A percentile compares a stretch with the other conserved stretches of the same genome.
phyloP scores from a whole-genome alignment of 1,140 invertebrate species.

The Rhopalosiphum maidis region DNA sequence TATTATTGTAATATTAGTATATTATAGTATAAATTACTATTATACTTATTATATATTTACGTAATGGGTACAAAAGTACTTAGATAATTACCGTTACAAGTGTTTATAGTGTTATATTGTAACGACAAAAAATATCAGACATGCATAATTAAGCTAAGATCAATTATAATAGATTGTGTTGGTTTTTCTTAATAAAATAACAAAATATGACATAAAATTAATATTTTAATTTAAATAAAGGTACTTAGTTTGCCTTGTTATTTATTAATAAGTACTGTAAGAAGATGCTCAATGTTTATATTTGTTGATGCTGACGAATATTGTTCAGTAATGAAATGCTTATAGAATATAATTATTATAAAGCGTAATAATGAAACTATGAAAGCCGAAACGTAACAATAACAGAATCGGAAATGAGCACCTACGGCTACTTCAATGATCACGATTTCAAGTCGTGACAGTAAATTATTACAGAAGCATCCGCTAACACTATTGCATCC shows the following conservation, averaged over 20 bases:
- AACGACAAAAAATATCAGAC: no score
- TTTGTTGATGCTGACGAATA: neutral
- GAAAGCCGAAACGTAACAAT: slow-evolving; percentile 18
- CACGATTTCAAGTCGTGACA: slow-evolving; percentile 36
- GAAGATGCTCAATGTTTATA: neutral
- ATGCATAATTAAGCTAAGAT: neutral
- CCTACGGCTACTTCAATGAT: neutral
- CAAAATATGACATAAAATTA: neutral
- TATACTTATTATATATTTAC: no score
- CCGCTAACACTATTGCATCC: neutral
- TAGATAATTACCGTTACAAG: no score
- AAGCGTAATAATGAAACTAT: neutral
- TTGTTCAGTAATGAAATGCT: neutral
- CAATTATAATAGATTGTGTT: neutral
- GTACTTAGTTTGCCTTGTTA: neutral
- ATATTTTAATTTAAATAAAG: neutral
- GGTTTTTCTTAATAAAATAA: neutral
- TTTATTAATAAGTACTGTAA: neutral
- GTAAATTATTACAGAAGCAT: slow-evolving; percentile 36
- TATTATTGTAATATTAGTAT: neutral
- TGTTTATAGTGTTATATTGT: no score
- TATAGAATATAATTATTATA: neutral
- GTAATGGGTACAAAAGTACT: no score
- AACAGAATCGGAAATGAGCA: slow-evolving; percentile 11
- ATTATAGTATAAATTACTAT: neutral